phyloP scores from a whole-genome alignment of 1,140 invertebrate species.

The Sitophilus oryzae region DNA sequence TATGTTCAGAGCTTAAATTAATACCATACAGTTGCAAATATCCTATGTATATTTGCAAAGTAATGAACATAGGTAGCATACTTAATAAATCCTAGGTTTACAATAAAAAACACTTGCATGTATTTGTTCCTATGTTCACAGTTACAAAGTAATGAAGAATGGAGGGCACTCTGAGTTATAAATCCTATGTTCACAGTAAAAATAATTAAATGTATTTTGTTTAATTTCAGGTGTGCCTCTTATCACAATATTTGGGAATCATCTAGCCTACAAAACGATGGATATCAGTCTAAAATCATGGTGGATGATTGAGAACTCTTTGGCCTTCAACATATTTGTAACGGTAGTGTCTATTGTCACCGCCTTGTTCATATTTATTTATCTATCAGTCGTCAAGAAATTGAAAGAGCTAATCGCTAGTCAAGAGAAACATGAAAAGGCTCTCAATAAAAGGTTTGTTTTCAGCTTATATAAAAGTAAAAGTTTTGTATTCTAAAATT shows the following conservation, averaged over 20 bases:
- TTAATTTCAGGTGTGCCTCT: conserved; percentile 52
- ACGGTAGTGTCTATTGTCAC: conserved; percentile 50
- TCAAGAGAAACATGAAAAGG: conserved; percentile 24
- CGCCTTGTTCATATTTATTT: conserved; percentile 49
- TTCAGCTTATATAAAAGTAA: not conserved
- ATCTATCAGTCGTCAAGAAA: conserved; percentile 48
- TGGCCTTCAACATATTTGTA: conserved; percentile 53
- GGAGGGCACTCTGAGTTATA: too few relatives aligned
- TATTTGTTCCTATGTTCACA: not conserved
- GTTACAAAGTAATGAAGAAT: not conserved
- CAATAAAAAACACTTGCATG: not conserved
- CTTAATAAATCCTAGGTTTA: too few relatives aligned
- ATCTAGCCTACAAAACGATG: conserved; percentile 51
- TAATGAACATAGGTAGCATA: too few relatives aligned
- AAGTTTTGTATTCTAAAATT: not conserved
- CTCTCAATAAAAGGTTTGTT: conserved; percentile 24
- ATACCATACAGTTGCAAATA: too few relatives aligned
- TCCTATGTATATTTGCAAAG: too few relatives aligned
- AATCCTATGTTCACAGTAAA: conserved; percentile 11
- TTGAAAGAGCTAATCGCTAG: conserved; percentile 34
- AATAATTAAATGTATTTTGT: too few relatives aligned
- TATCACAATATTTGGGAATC: conserved; percentile 52
- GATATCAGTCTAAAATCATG: conserved; percentile 50
- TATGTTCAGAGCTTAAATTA: too few relatives aligned
- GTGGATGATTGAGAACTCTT: conserved; percentile 52